phyloP scores from a whole-genome alignment of 2,113 vertebrate species.

The Felis chaus region DNA sequence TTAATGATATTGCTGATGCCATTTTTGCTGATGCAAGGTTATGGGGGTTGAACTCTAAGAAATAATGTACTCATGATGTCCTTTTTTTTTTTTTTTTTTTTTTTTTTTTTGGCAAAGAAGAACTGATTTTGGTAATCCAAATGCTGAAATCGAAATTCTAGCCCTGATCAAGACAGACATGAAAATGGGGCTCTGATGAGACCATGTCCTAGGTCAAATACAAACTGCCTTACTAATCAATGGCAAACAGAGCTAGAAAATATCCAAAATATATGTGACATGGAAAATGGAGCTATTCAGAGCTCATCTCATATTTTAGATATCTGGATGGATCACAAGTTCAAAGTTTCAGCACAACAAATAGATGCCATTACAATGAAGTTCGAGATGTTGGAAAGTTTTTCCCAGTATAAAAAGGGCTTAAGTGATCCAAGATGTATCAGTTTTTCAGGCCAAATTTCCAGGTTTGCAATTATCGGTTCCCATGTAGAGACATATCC shows the following conservation, averaged over 20 bases:
- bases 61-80: not conserved
- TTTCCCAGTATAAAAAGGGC: conserved; percentile 1
- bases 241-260: conserved; percentile 48
- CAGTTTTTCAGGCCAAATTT: conserved; percentile 50
- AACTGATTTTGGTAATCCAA: conserved; percentile 32
- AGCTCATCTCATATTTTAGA: conserved; percentile 46
- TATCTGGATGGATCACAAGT: conserved; percentile 50
- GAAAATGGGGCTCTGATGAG: conserved; percentile 31
- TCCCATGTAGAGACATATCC: not conserved
- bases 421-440: conserved; percentile 56
- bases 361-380: conserved; percentile 56
- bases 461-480: conserved; percentile 11
- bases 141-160: conserved; percentile 54
- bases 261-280: conserved; percentile 25
- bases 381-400: conserved; percentile 41
- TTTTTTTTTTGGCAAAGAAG: not conserved
- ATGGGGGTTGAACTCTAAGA: not conserved
- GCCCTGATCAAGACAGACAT: conserved; percentile 39
- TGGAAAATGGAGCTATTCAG: conserved; percentile 40
- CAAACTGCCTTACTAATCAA: conserved; percentile 32
- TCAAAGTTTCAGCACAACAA: conserved; percentile 62
- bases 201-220: conserved; percentile 43
- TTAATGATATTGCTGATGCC: not conserved
- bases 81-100: not conserved
- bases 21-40: conserved; percentile 24